Evolutionary conservation across 2,113 vertebrate species (phyloP), one percentile per base, ranked within the genome.

Genomic region (Vulpes ferrilata): DNA sequence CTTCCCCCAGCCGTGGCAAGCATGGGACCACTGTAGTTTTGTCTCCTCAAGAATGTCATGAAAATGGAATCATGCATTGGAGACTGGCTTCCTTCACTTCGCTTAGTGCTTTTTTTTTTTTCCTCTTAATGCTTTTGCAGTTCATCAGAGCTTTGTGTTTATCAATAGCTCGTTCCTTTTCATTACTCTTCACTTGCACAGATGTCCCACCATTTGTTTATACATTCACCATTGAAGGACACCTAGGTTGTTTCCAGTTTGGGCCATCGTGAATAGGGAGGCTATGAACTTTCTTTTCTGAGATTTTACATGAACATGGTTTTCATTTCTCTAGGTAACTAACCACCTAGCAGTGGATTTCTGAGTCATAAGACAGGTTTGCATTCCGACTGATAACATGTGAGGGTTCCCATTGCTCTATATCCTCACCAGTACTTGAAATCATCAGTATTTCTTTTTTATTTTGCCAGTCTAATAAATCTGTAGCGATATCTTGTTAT

Each of bases 301-400:
- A 64, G 51, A 35, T 76, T 96, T 84, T 76, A 22, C 85, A 59
- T 59, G 32, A 96, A 88, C 11, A 51, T 48, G 73, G 15, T 71
- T 96, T 92, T 91, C 27, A 20, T 81, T 94, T 97, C 55, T 94
- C 48, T 92, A 74, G 15, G 32, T 76, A 88, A 93, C 78, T 93
- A 88, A 93, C 78, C 92, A 69, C 62, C 51, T 35, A 82, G 19
- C 74, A 83, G 15, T 69, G 78, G 3, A 83, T 79, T 89, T 19
- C 27, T 76, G 76, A 53, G 20, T 96, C 17, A 12, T 53, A 8
- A 27, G 53, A 81, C 38, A 57, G 65, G 30, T 81, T 90, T 80
- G 11, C 48, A 35, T 92, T 78, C 59, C 10, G 16, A 92, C 17
- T n/a, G 74, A 62, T 27, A 91, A 7, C 65, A 3, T 73, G 30